These are phyloP conservation scores for Ctenicera cuprea DNA, from an alignment of 2,888 invertebrate genomes.

Conservation along the genomic window DNA sequence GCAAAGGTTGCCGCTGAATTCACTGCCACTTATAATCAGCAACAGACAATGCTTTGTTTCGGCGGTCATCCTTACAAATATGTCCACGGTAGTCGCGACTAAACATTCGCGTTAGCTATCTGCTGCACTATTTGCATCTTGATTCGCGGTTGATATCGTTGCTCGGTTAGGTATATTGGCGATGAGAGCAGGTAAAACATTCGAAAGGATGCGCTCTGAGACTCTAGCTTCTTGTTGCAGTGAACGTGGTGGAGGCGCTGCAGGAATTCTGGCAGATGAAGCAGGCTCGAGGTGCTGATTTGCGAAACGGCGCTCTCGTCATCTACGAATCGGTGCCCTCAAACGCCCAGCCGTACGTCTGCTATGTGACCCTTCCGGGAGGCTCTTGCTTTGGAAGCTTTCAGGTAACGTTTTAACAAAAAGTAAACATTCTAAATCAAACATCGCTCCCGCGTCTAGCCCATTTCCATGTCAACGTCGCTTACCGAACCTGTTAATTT, in stretches of 20 bases:
- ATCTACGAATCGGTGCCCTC: slow-evolving; percentile 97
- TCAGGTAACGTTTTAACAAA: slow-evolving; percentile 73
- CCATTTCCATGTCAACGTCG: slow-evolving; percentile 40
- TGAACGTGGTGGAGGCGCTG: slow-evolving; percentile 95
- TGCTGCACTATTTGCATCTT: slow-evolving; percentile 49
- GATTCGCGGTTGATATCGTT: slow-evolving; percentile 40
- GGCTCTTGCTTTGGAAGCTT: slow-evolving; percentile 97
- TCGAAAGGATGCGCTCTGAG: slow-evolving; percentile 45
- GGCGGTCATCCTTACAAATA: slow-evolving; percentile 59
- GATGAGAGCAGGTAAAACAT: slow-evolving; percentile 57
- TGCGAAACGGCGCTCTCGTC: slow-evolving; percentile 92
- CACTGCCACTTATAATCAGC: slow-evolving; percentile 62
- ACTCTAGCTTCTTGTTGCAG: slow-evolving; percentile 73
- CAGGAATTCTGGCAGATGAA: slow-evolving; percentile 99
- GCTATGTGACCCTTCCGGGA: slow-evolving; percentile 95
- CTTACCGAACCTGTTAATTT: slow-evolving; percentile 48
- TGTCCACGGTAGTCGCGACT: slow-evolving; percentile 59
- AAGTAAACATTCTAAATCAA: slow-evolving; percentile 44
- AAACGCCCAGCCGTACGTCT: slow-evolving; percentile 93
- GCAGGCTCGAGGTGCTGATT: slow-evolving; percentile 88
- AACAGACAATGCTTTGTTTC: slow-evolving; percentile 64
- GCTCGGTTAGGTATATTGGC: slow-evolving; percentile 43
- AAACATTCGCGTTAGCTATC: slow-evolving; percentile 56
- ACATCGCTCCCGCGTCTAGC: slow-evolving; percentile 37
- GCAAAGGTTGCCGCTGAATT: slow-evolving; percentile 64